Evolutionary conservation across 2,113 vertebrate species (phyloP).

Genomic region (Butorides virescens): DNA sequence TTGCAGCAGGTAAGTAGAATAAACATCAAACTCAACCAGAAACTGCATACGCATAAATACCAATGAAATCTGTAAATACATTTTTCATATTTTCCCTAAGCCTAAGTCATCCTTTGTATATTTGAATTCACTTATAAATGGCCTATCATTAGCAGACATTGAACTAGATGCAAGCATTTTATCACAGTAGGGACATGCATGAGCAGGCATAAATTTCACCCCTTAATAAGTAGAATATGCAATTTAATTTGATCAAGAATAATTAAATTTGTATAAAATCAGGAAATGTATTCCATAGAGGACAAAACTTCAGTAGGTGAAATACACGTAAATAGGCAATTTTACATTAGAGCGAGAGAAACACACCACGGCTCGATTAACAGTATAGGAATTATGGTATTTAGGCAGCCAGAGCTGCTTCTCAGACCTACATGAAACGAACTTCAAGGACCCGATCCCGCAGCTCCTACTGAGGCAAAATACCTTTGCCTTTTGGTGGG

Average conservation of each 20-base stretch:
- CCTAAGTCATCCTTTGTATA: background rate
- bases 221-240: constrained; percentile 31
- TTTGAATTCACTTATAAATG: constrained; percentile 27
- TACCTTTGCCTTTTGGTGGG: background rate
- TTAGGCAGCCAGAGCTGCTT: background rate
- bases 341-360: background rate
- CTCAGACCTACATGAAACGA: background rate
- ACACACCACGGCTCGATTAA: background rate
- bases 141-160: constrained; percentile 3
- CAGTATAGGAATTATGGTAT: background rate
- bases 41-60: background rate
- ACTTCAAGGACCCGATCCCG: background rate
- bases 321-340: constrained; percentile 10
- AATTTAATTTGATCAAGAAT: constrained; percentile 51
- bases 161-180: constrained; percentile 27
- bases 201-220: constrained; percentile 56
- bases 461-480: background rate
- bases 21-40: background rate
- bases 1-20: background rate
- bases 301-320: constrained; percentile 33
- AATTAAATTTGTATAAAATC: constrained; percentile 60
- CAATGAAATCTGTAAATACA: background rate
- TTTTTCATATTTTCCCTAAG: constrained; percentile 1
- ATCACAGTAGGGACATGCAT: constrained; percentile 17
- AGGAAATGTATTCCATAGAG: constrained; percentile 19